These are phyloP conservation scores for Whitmania pigra DNA, from an alignment of 1,140 invertebrate species.

Conservation along the genomic window DNA sequence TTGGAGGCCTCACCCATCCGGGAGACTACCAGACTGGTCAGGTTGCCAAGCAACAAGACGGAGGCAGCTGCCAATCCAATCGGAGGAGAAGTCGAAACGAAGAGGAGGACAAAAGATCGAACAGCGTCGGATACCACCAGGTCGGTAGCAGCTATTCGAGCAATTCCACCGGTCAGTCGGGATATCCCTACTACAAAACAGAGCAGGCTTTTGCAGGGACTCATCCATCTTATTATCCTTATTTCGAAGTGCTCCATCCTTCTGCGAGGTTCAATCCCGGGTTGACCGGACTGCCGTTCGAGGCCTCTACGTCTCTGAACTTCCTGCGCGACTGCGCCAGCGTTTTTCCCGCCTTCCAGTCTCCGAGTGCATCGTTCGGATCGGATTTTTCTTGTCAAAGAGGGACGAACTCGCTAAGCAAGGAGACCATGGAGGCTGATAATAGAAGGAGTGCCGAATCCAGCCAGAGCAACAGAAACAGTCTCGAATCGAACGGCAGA, in stretches of 20 bases:
- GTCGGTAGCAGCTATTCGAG: neutral
- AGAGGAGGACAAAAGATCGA: too few relatives aligned
- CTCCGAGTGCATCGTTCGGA: neutral
- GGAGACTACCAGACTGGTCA: too few relatives aligned
- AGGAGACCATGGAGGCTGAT: neutral
- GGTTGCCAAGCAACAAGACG: too few relatives aligned
- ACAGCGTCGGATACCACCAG: neutral
- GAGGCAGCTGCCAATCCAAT: too few relatives aligned
- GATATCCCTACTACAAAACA: neutral
- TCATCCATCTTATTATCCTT: too few relatives aligned
- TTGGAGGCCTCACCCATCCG: too few relatives aligned
- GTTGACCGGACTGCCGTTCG: neutral
- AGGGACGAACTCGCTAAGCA: neutral
- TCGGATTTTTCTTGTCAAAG: neutral
- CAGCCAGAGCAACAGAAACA: neutral
- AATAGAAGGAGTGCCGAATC: neutral
- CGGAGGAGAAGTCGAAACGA: too few relatives aligned
- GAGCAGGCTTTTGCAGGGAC: too few relatives aligned
- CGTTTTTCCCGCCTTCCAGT: neutral
- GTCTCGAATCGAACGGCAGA: neutral
- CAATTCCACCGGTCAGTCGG: neutral
- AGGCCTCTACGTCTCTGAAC: neutral
- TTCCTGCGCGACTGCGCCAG: slow-evolving; percentile 1
- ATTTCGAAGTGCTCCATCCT: neutral
- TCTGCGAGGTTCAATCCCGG: slow-evolving; percentile 1